phyloP scores from a whole-genome alignment of 1,140 invertebrate species.

The Leucophenga varia region DNA sequence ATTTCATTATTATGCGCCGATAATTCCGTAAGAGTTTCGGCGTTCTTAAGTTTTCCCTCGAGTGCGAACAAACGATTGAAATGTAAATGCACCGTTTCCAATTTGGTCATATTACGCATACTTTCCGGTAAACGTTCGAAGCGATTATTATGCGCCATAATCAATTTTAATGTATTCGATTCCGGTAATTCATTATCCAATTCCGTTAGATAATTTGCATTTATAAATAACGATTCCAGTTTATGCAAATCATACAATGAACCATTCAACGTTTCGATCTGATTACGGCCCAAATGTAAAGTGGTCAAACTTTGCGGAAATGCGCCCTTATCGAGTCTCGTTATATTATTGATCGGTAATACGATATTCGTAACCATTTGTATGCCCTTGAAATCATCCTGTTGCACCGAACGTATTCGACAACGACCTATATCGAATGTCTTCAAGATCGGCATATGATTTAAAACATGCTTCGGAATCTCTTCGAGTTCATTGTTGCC shows the following conservation, averaged over 20 bases:
- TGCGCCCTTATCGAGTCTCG: slow-evolving; percentile 66
- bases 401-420: slow-evolving; percentile 64
- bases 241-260: slow-evolving; percentile 69
- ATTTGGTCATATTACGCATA: slow-evolving; percentile 64
- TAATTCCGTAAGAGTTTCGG: slow-evolving; percentile 65
- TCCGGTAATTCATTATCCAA: slow-evolving; percentile 74
- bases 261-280: slow-evolving; percentile 70
- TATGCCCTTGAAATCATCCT: slow-evolving; percentile 69
- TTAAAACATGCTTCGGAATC: slow-evolving; percentile 70
- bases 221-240: slow-evolving; percentile 75
- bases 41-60: slow-evolving; percentile 69
- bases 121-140: slow-evolving; percentile 69
- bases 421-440: slow-evolving; percentile 73
- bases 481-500: slow-evolving; percentile 71
- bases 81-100: slow-evolving; percentile 71
- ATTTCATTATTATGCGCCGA: slow-evolving; percentile 72
- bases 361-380: slow-evolving; percentile 68
- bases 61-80: slow-evolving; percentile 69
- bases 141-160: slow-evolving; percentile 72
- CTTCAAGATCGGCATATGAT: slow-evolving; percentile 69
- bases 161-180: slow-evolving; percentile 64
- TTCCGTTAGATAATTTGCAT: slow-evolving; percentile 70
- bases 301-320: slow-evolving; percentile 66
- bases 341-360: slow-evolving; percentile 71
- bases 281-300: slow-evolving; percentile 72